phyloP scores from a whole-genome alignment of 2,113 vertebrate species.

The Lophura nycthemera region DNA sequence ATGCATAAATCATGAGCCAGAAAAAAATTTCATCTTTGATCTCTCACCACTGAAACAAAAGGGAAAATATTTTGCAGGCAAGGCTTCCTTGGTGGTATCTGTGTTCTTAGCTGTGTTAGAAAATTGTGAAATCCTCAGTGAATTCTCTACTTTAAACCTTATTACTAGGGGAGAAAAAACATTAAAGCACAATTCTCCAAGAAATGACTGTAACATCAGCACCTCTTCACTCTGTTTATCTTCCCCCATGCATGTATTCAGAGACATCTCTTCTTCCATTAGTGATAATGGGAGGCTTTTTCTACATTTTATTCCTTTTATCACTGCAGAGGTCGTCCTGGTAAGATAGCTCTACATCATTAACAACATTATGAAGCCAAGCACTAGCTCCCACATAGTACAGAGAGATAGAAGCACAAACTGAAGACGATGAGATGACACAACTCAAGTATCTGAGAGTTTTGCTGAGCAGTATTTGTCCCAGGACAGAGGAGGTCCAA shows the following conservation, averaged over 20 bases:
- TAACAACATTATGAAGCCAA: constrained; percentile 16
- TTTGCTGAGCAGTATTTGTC: neutral
- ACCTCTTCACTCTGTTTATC: constrained; percentile 21
- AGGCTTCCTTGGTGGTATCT: neutral
- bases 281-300: neutral
- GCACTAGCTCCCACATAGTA: neutral
- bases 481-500: neutral
- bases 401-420: neutral
- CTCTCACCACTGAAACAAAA: neutral
- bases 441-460: neutral
- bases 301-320: neutral
- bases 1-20: neutral
- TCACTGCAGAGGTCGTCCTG: neutral
- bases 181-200: constrained; percentile 1
- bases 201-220: neutral
- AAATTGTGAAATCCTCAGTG: neutral
- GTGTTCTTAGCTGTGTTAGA: neutral
- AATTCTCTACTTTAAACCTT: neutral
- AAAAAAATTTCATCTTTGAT: neutral
- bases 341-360: constrained; percentile 2
- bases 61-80: neutral
- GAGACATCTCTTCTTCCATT: constrained; percentile 2
- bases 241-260: neutral
- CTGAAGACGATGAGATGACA: neutral
- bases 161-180: neutral